Conservation (phyloP, 1,140 invertebrate species). For the Hermetia illucens region DNA sequence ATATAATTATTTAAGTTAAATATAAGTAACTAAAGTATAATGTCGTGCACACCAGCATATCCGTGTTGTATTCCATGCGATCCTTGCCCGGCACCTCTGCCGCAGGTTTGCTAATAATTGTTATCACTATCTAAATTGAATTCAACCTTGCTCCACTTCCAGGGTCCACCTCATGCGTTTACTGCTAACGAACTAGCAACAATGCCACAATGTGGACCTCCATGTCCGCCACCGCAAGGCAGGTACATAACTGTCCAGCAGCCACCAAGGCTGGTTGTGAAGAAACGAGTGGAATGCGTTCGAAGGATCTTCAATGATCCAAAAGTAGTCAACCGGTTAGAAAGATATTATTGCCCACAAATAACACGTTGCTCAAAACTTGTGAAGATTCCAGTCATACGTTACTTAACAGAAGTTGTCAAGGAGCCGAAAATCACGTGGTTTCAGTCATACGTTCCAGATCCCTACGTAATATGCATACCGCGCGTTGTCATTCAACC, state of each 20-base stretch:
- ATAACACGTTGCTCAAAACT: no score
- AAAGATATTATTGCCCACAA: no score
- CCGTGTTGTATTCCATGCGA: no score
- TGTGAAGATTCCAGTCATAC: no score
- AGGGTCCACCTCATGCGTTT: background rate
- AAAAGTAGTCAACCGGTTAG: background rate
- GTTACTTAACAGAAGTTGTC: no score
- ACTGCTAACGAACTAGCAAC: background rate
- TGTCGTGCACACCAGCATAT: no score
- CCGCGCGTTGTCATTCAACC: background rate
- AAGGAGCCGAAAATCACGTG: background rate
- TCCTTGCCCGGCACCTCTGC: no score
- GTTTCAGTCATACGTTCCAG: background rate
- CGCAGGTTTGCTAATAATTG: no score
- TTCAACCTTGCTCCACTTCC: background rate
- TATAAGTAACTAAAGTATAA: no score
- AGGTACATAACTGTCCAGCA: constrained; percentile 1
- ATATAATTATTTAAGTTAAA: no score
- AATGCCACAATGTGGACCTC: constrained; percentile 2
- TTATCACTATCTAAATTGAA: no score
- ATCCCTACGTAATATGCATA: background rate
- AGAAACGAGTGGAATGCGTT: background rate
- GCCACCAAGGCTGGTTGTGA: background rate
- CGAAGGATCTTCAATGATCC: background rate
- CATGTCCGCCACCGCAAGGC: background rate